phyloP scores from a whole-genome alignment of 2,888 invertebrate species.

The Drosophila meridionalis region DNA sequence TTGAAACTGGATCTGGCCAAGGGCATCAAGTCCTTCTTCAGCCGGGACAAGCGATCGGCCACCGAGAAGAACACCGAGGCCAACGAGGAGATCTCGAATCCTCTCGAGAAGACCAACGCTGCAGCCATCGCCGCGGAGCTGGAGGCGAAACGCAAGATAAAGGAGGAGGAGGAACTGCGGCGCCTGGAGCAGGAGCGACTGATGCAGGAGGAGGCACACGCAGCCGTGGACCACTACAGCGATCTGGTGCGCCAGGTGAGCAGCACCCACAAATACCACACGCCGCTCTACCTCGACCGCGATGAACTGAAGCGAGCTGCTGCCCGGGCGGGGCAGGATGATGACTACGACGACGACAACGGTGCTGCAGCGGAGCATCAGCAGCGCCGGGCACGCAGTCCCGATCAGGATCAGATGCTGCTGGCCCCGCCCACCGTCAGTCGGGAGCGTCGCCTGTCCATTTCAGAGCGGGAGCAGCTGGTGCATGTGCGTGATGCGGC shows the following conservation, averaged over 20 bases:
- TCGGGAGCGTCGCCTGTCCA: conserved; percentile 82
- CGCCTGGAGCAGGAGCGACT: conserved; percentile 79
- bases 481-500: conserved; percentile 80
- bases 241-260: conserved; percentile 91
- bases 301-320: conserved; percentile 88
- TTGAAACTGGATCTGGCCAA: conserved; percentile 75
- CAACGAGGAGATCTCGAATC: conserved; percentile 73
- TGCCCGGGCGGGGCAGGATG: conserved; percentile 85
- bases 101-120: conserved; percentile 67
- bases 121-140: conserved; percentile 81
- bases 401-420: conserved; percentile 56
- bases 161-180: conserved; percentile 81
- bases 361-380: conserved; percentile 47
- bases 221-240: conserved; percentile 92
- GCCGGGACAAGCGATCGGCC: conserved; percentile 78
- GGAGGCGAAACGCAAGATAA: conserved; percentile 82
- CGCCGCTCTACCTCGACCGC: conserved; percentile 87
- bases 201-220: conserved; percentile 88
- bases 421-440: conserved; percentile 63
- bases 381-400: conserved; percentile 80
- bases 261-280: conserved; percentile 84
- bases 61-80: conserved; percentile 82
- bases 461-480: conserved; percentile 82
- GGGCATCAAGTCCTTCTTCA: conserved; percentile 83
- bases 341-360: conserved; percentile 61